Evolutionary conservation across 1,140 invertebrate genomes (phyloP), one percentile per base, ranked within the genome.

Genomic region (Drosophila novamexicana): DNA sequence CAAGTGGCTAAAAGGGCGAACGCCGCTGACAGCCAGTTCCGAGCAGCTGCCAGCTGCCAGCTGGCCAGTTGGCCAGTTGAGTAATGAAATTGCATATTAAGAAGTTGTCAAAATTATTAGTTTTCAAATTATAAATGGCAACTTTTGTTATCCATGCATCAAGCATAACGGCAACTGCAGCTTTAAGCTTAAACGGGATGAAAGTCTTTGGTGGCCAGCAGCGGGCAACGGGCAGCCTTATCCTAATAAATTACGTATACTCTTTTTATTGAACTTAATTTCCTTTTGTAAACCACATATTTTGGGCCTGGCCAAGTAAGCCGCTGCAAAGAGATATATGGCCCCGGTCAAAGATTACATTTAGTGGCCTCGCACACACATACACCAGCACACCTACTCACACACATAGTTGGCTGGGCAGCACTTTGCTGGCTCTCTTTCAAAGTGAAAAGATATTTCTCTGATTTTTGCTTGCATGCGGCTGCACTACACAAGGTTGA

Each of bases 181-280:
- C 57, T 54, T 54, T 47, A 59, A 36, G 57, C 76, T 59, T 76
- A 47, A 69, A 68, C 53, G 50, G 14, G 9, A 29, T 42, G 10
- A 0, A 36, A 9, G 2, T 7, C 32, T 36, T 8, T 7, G 16
- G 7, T 16, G 42, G n/a, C 7, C 14, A 16, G 2, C 6, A 42
- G 18, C 7, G 42, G 42, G n/a, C 42, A 45, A 1, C 6, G 18
- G 14, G 10, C 32, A n/a, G 36, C 14, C 22, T 34, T 10, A 65
- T 76, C 81, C 76, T 73, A 86, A 86, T 86, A 86, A 86, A 86
- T 86, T 86, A 82, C 79, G 71, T 68, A 86, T 83, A 69, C 63
- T 73, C 66, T 86, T 85, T 29, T 88, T 85, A 86, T 86, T 86
- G 82, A 86, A 86, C 83, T 88, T 88, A 86, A 86, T 83, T 86